Conservation (phyloP, 2,113 vertebrate species). For the Microtus montanus region DNA sequence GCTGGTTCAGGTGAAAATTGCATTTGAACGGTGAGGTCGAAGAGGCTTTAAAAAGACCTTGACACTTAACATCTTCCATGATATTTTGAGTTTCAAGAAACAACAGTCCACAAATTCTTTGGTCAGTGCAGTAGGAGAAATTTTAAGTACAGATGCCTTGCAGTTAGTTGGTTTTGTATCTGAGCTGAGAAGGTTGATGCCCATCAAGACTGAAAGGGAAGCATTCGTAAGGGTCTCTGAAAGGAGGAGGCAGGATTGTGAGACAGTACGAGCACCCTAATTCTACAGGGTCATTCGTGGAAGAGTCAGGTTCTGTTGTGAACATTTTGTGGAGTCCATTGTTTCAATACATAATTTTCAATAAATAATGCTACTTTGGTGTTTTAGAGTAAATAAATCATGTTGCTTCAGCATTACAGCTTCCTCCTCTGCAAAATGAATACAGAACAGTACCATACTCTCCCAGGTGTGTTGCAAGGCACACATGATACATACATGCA, state of each 20-base stretch:
- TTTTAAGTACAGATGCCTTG: background rate
- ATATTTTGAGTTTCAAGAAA: slow-evolving; percentile 50
- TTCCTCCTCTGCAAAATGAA: background rate
- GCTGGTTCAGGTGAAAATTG: slow-evolving; percentile 47
- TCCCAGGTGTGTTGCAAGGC: background rate
- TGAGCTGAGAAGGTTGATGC: background rate
- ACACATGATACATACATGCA: background rate
- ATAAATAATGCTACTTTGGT: background rate
- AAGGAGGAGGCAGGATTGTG: background rate
- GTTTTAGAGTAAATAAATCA: background rate
- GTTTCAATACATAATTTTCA: background rate
- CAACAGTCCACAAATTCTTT: background rate
- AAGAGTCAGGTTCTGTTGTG: background rate
- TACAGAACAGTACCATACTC: background rate
- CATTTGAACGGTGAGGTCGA: slow-evolving; percentile 3
- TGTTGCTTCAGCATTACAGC: background rate
- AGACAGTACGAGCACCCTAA: background rate
- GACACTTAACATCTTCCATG: slow-evolving; percentile 36
- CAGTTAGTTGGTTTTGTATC: slow-evolving; percentile 38
- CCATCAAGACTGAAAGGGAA: slow-evolving; percentile 33
- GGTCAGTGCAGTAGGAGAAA: background rate
- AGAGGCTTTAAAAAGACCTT: slow-evolving; percentile 48
- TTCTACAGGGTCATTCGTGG: background rate
- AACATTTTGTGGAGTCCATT: background rate
- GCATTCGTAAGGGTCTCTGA: slow-evolving; percentile 16